Base-by-base conservation (phyloP, 2,797 vertebrate genomes). In the Rhynchonycteris naso region DNA sequence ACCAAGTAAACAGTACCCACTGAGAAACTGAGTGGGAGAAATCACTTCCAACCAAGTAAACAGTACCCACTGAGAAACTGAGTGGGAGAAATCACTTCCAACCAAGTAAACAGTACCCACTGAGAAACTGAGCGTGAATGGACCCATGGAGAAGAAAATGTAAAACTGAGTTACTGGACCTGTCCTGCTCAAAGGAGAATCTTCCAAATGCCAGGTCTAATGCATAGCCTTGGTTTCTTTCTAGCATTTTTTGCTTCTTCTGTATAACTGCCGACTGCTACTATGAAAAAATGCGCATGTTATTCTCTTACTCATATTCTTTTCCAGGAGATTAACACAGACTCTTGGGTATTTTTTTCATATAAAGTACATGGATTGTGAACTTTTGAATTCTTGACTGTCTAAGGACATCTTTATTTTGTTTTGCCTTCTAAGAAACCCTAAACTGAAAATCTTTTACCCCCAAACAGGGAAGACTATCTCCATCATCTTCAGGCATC, bases 141-240 rank as follows among this genome's bases (percentile, higher is more conserved):
- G 22, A 35, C 24, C 58, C 4, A 0, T 0, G 2, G 16, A 83
- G 47, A 26, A 52, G 50, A 16, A 85, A 22, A 28, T 0, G 38
- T 10, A 33, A 26, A 16, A 24, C 72, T 0, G 0, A 14, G 15
- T 35, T 16, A 7, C 5, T 0, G 43, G 43, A 26, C 1, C 3
- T 16, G 56, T 16, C 7, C 50, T 2, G 0, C 50, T 19, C 8
- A 2, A 28, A 50, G 72, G 33, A 35, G 30, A 38, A 13, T 69
- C 16, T 22, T 35, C 47, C 52, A 7, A 12, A 14, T 16, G 18
- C 10, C 75, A 13, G 22, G 47, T 43, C 30, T 61, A 28, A 61
- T 5, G n/a, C 28, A 38, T 28, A 3, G 18, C 18, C 21, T 24
- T 2, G n/a, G 26, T 15, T 81, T 58, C 38, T 79, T 21, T 54